Percentiles rank a stretch among this genome's conserved stretches.
Evolutionary conservation across 2,113 vertebrate genomes (phyloP).

Genomic region (Sapayoa aenigma): DNA sequence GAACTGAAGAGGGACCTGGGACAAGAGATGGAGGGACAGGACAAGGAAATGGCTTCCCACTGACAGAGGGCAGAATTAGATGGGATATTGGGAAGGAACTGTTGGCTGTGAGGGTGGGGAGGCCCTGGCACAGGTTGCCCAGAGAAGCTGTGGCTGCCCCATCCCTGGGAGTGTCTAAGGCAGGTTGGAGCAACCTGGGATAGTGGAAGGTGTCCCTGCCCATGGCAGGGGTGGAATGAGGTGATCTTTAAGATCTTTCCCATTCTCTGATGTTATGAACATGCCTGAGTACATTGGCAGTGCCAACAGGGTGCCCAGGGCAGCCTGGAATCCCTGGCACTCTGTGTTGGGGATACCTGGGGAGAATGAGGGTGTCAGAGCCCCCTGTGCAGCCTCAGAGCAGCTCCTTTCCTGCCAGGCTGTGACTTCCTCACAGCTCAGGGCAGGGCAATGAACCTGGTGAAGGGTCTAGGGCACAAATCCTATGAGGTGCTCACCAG

Average conservation of each 20-base stretch:
- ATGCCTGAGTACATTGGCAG: fast-evolving
- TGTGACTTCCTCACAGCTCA: too few species aligned
- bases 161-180: background rate
- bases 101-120: background rate
- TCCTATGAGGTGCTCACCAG: background rate
- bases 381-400: background rate
- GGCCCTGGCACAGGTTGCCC: background rate
- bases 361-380: background rate
- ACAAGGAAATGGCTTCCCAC: too few species aligned
- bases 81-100: background rate
- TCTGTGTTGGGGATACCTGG: fast-evolving
- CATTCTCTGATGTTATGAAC: background rate
- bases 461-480: background rate
- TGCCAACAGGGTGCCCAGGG: background rate
- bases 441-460: background rate
- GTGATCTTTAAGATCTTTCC: background rate
- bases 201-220: background rate
- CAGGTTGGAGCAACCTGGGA: background rate
- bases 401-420: background rate
- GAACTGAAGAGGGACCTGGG: background rate
- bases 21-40: background rate
- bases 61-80: background rate
- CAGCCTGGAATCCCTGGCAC: background rate
- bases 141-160: background rate
- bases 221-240: background rate